phyloP scores from a whole-genome alignment of 2,797 vertebrate genomes.

The Nannoperca australis region DNA sequence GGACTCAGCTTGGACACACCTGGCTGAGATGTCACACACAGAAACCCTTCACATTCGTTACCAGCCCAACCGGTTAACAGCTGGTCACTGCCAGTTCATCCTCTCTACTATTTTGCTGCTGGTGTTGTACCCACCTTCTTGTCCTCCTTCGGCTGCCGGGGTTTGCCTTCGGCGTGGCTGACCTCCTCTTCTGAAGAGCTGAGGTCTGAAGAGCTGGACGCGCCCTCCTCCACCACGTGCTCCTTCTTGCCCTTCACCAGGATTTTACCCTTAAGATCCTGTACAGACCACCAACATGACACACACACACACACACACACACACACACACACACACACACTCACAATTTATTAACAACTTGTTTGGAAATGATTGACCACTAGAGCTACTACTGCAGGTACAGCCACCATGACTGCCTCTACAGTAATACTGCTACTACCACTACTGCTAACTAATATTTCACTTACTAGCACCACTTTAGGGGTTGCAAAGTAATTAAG shows the following conservation, averaged over 20 bases:
- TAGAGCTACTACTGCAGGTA: neutral
- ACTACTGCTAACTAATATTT: neutral
- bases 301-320: neutral
- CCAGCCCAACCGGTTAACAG: neutral
- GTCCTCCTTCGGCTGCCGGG: slow-evolving; percentile 47
- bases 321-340: no score
- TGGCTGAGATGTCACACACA: slow-evolving; percentile 55
- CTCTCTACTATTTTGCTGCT: neutral
- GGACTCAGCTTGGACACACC: slow-evolving; percentile 83
- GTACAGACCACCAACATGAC: slow-evolving; percentile 26
- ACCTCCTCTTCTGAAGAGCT: slow-evolving; percentile 84
- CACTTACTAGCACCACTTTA: neutral
- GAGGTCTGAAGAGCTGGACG: slow-evolving; percentile 75
- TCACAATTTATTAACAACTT: no score
- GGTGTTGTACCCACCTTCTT: slow-evolving; percentile 61
- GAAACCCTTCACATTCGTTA: neutral
- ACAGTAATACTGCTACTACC: neutral
- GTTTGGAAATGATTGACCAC: no score
- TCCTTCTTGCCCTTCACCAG: slow-evolving; percentile 94
- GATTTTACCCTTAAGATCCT: slow-evolving; percentile 93
- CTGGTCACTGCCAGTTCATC: neutral
- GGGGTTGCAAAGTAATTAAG: neutral
- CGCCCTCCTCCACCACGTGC: slow-evolving; percentile 50
- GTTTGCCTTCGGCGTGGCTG: slow-evolving; percentile 49
- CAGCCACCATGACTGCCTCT: neutral